Conservation (phyloP, 2,797 vertebrate genomes). For the Megalops cyprinoides region DNA sequence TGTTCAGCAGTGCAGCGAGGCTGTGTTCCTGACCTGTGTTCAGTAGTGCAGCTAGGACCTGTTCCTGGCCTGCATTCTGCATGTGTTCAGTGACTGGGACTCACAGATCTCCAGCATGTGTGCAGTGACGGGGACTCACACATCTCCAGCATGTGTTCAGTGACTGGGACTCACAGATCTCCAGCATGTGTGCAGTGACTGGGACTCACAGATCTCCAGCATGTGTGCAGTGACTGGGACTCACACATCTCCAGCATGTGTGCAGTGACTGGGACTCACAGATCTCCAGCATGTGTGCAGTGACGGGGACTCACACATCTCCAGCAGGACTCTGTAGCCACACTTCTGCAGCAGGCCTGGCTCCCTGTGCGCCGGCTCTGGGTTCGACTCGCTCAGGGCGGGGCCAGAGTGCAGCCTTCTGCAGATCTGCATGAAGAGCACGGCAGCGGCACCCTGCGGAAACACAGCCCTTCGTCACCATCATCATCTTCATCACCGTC, state of each 20-base stretch:
- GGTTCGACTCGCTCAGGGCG: slow-evolving; percentile 56
- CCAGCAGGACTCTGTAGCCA: slow-evolving; percentile 67
- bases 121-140: neutral
- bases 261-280: neutral
- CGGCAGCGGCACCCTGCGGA: slow-evolving; percentile 76
- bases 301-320: slow-evolving; percentile 65
- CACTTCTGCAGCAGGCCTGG: slow-evolving; percentile 58
- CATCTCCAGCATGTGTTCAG: neutral
- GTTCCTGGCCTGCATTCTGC: no score
- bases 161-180: slow-evolving; percentile 65
- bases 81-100: no score
- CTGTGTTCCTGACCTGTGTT: no score
- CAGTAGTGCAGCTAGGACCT: no score
- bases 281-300: neutral
- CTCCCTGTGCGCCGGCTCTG: slow-evolving; percentile 39
- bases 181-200: no score
- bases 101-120: no score
- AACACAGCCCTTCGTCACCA: neutral
- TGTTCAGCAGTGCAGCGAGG: neutral
- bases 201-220: no score
- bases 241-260: neutral
- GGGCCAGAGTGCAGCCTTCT: slow-evolving; percentile 78
- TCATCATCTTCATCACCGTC: slow-evolving; percentile 21
- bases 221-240: no score
- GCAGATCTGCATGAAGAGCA: slow-evolving; percentile 83